phyloP scores from a whole-genome alignment of 2,797 vertebrate species.

The Anabacerthia variegaticeps region DNA sequence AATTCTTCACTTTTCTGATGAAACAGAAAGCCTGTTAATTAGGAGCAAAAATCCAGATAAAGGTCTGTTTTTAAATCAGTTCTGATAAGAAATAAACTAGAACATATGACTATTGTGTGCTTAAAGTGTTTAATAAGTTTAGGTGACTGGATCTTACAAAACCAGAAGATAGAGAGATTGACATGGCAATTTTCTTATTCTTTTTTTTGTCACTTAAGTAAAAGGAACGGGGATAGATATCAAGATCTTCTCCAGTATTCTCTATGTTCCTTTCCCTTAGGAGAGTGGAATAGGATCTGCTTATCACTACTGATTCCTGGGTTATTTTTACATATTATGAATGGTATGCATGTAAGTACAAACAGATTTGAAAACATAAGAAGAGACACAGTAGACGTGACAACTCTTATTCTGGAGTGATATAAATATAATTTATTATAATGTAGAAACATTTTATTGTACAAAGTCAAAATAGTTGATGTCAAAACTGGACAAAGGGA shows the following conservation, averaged over 20 bases:
- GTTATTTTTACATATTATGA: not conserved
- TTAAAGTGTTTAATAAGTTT: not conserved
- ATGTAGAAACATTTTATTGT: not conserved
- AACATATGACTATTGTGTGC: not conserved
- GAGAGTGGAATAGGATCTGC: not conserved
- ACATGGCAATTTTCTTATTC: not conserved
- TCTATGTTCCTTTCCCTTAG: not conserved
- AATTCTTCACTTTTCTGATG: not conserved
- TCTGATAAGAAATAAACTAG: not conserved
- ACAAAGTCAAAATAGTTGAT: constrained; percentile 5
- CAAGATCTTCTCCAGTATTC: not conserved
- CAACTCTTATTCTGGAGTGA: not conserved
- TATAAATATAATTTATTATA: not conserved
- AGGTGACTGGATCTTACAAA: not conserved
- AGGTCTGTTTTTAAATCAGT: not conserved
- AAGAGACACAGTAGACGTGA: not conserved
- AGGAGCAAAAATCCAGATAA: not conserved
- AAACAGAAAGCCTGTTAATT: not conserved
- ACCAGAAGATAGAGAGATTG: not conserved
- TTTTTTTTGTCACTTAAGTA: not conserved
- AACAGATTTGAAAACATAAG: not conserved
- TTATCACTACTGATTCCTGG: not conserved
- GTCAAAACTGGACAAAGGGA: constrained; percentile 2
- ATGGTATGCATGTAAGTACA: not conserved
- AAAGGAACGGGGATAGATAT: not conserved